phyloP scores from a whole-genome alignment of 2,113 vertebrate species.

The Gasterosteus aculeatus region DNA sequence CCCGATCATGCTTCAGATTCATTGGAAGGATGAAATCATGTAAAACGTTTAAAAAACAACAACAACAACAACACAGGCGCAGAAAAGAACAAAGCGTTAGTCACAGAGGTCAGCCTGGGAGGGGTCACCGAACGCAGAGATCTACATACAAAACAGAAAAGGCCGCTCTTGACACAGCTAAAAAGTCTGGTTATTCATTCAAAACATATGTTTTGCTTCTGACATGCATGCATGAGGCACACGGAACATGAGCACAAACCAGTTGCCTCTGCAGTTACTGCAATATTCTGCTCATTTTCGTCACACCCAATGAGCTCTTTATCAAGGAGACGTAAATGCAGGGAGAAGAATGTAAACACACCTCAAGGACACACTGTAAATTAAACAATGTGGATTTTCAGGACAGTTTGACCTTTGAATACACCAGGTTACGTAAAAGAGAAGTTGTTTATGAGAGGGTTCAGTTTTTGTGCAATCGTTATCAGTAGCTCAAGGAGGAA shows the following conservation, averaged over 20 bases:
- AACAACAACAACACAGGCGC: neutral
- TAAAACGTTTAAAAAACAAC: neutral
- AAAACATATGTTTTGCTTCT: neutral
- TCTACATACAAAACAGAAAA: constrained; percentile 14
- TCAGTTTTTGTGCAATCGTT: neutral
- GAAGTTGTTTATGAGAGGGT: neutral
- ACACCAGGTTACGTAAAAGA: neutral
- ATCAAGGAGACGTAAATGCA: constrained; percentile 9
- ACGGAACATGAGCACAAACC: neutral
- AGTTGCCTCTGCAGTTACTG: neutral
- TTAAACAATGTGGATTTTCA: constrained; percentile 6
- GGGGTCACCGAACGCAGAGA: neutral
- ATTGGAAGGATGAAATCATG: neutral
- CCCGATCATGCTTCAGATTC: neutral
- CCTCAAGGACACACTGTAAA: constrained; percentile 31
- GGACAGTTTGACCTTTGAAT: neutral
- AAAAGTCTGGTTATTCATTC: neutral
- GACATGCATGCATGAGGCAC: neutral
- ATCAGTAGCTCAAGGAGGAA: neutral
- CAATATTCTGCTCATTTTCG: neutral
- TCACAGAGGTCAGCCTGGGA: neutral
- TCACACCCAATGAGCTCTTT: constrained; percentile 12
- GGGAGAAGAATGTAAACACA: neutral
- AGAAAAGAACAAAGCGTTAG: neutral
- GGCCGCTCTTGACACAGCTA: neutral